Conservation (phyloP, 2,797 vertebrate genomes). For the Thamnophis elegans region DNA sequence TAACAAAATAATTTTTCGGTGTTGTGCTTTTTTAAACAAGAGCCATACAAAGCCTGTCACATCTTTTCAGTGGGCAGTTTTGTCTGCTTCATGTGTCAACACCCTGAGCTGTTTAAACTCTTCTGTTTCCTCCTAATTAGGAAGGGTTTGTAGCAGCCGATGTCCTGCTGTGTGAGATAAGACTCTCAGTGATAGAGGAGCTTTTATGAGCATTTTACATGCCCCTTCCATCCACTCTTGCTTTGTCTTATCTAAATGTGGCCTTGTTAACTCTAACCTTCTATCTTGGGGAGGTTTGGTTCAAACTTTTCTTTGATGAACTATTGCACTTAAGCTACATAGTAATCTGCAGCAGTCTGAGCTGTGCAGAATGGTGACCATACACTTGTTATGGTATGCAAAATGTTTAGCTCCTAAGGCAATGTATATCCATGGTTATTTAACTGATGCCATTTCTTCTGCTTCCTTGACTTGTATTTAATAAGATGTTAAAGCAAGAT, state of each 20-base stretch:
- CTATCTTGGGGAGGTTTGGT: conserved; percentile 31
- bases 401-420: conserved; percentile 7
- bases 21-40: not conserved
- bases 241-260: conserved; percentile 58
- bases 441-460: not conserved
- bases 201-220: conserved; percentile 57
- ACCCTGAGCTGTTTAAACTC: not conserved
- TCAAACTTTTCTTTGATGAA: conserved; percentile 48
- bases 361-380: conserved; percentile 1
- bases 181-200: conserved; percentile 13
- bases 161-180: conserved; percentile 33
- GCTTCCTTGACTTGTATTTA: conserved; percentile 4
- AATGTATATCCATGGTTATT: conserved; percentile 11
- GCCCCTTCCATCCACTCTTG: conserved; percentile 39
- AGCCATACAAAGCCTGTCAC: conserved; percentile 17
- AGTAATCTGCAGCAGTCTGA: conserved; percentile 26
- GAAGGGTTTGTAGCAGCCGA: conserved; percentile 33
- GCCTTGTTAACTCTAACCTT: conserved; percentile 50
- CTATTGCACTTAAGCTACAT: conserved; percentile 27
- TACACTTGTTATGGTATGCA: not conserved
- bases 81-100: conserved; percentile 25
- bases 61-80: conserved; percentile 12
- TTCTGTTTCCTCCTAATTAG: conserved; percentile 11
- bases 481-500: conserved; percentile 27
- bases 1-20: not conserved